Evolutionary conservation across 2,888 invertebrate genomes (phyloP), one percentile per base, ranked within the genome.

Genomic region (Priocnemis perturbator): DNA sequence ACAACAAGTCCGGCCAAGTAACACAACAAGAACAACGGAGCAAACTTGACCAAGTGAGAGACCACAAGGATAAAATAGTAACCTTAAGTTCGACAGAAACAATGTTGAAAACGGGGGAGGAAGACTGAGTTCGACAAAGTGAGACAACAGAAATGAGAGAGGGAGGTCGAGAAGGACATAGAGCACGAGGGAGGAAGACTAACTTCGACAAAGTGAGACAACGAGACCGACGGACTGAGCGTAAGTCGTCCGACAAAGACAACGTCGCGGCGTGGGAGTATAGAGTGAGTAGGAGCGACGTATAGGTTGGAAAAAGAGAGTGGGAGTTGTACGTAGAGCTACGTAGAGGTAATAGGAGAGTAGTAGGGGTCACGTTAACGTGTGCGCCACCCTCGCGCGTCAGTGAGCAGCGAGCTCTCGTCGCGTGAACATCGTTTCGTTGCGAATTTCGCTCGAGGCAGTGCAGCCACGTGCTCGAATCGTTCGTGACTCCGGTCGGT

Each of bases 381-480:
- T 52, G 64, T 56, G 59, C 70, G 64, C 57, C 59, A 50, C 55
- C 57, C 68, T 56, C 50, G 62, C 73, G 37, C 37, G 74, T 77
- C 84, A 86, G 86, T 86, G 83, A 83, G 84, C 84, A 82, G 71
- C 84, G 83, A 79, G 86, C 86, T 86, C 85, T 84, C 74, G 82
- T 71, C 76, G 71, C 63, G 75, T 44, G 44, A 70, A 73, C 63
- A 56, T 76, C 57, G 61, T 81, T 50, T 77, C 15, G 73, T 77
- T 69, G 70, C 74, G 58, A 47, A 14, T 68, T 60, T 48, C 19
- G 30, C 15, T 21, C 26, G 53, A 64, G 69, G 62, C 44, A 21
- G 62, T 19, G 23, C 55, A 11, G 23, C 84, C 85, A 85, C 85
- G 85, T 85, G 85, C 77, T 44, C 55, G 11, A 17, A 17, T 67